These are phyloP conservation scores for Cavia porcellus DNA, from an alignment of 2,113 vertebrate genomes.

Conservation along the genomic window DNA sequence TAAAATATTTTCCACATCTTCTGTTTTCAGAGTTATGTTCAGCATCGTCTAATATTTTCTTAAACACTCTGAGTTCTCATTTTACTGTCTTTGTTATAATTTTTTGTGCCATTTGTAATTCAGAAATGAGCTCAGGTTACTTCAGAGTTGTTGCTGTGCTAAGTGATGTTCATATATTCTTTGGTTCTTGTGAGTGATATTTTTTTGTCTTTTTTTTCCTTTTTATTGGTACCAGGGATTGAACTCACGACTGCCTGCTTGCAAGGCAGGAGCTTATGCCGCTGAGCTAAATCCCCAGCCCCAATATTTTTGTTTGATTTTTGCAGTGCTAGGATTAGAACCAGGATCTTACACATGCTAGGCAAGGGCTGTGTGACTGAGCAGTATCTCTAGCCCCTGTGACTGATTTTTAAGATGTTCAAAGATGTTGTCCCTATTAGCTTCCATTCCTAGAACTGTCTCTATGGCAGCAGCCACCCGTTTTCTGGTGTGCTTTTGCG, in stretches of 20 bases:
- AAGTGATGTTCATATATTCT: neutral
- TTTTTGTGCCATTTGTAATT: conserved; percentile 63
- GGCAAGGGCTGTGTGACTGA: neutral
- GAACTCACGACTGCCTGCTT: no score
- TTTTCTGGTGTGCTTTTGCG: neutral
- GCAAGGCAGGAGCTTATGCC: no score
- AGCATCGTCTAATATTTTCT: conserved; percentile 39
- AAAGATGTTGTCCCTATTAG: neutral
- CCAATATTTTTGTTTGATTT: no score
- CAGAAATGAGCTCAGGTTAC: neutral
- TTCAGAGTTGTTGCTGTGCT: neutral
- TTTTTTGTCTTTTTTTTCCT: no score
- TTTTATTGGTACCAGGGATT: no score
- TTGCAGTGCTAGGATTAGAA: neutral
- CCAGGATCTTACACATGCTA: neutral
- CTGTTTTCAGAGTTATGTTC: conserved; percentile 25
- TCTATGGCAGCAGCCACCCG: neutral
- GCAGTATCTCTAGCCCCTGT: neutral
- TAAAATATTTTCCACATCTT: conserved; percentile 52
- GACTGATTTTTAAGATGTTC: neutral
- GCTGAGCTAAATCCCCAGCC: no score
- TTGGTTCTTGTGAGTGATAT: conserved; percentile 29
- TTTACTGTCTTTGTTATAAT: neutral
- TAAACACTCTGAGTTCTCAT: conserved; percentile 18
- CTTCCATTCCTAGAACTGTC: neutral